Evolutionary conservation across 53 echinoderm and acorn worm species (phyloP).

Genomic region (Stichopus horrens): DNA sequence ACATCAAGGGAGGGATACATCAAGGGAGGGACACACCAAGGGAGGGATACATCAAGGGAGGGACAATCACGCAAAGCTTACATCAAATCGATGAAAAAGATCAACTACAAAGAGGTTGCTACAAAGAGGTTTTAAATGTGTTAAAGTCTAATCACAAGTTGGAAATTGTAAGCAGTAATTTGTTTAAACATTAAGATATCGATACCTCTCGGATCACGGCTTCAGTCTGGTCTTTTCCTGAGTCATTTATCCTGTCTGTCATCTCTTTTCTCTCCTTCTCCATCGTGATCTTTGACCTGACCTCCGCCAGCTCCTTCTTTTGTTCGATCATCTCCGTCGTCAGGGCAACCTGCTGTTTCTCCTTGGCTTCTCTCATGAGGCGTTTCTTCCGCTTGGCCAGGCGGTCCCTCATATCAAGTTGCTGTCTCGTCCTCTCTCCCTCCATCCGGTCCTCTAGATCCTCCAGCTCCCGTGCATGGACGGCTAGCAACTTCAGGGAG

Average conservation of each 20-base stretch:
- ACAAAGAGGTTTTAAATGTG: no score
- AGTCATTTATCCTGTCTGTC: conserved; percentile 78
- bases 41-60: no score
- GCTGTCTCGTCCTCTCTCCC: conserved; percentile 67
- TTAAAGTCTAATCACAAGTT: no score
- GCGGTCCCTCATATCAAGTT: conserved; percentile 66
- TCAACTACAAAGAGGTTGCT: no score
- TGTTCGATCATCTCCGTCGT: conserved; percentile 81
- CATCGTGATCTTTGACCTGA: conserved; percentile 72
- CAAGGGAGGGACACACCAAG: no score
- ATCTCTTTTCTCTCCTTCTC: conserved; percentile 82
- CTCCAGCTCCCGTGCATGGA: conserved; percentile 87
- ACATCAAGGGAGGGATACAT: no score
- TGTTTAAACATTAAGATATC: no score
- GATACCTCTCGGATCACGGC: conserved; percentile 74
- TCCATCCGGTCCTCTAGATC: conserved; percentile 91
- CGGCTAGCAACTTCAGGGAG: conserved; percentile 59
- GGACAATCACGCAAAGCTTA: no score
- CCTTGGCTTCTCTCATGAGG: conserved; percentile 70
- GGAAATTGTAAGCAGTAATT: no score
- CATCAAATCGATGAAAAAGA: no score
- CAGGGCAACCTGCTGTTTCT: conserved; percentile 81
- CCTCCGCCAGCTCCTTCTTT: conserved; percentile 88
- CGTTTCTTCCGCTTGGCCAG: conserved; percentile 74
- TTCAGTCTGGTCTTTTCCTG: conserved; percentile 83